Base-by-base conservation (phyloP, 2,797 vertebrate species). In the Amazonetta brasiliensis region DNA sequence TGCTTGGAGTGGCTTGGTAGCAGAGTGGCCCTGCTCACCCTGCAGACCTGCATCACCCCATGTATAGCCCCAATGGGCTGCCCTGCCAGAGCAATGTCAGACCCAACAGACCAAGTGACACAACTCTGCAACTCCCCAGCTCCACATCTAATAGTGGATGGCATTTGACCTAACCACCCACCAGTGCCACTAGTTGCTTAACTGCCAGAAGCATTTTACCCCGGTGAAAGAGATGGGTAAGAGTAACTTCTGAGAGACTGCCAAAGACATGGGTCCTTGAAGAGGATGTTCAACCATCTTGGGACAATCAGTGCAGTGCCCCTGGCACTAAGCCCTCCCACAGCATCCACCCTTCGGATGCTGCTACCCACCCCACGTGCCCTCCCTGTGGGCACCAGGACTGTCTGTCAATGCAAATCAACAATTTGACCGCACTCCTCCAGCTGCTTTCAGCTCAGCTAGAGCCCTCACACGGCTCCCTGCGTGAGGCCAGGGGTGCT, bases 371-470 rank as follows among this genome's bases (percentile, higher is more conserved):
- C 19, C 31, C 74, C 37, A 17, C 4, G 18, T 43, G 37, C 35
- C 63, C 26, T 68, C 74, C 69, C 55, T 31, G 41, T 66, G 46
- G 44, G 23, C 46, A 66, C 0, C 0, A 9, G 19, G 46, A 76
- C 33, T 76, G 77, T 54, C 59, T 44, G 58, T 81, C 75, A 54
- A 58, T 23, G 81, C 54, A 92, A 86, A 58, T 20, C 84, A 90
- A 55, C 26, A 0, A 69, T 90, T 84, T 90, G 63, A 94, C 66
- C 59, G 84, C 69, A 85, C 28, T 62, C 39, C 41, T 92, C 93
- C 31, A 90, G 83, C 48, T 87, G 75, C 64, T 63, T 85, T 95
- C 71, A 89, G 74, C 78, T 89, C 21, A 31, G 63, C 87, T 33
- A 7, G 7, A 93, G 64, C 19, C 67, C 64, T 84, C 56, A 35